A percentile compares a stretch with the other conserved stretches of the same genome.
These are phyloP conservation scores for Capreolus pygargus DNA, from an alignment of 2,113 vertebrate genomes.

Conservation along the genomic window DNA sequence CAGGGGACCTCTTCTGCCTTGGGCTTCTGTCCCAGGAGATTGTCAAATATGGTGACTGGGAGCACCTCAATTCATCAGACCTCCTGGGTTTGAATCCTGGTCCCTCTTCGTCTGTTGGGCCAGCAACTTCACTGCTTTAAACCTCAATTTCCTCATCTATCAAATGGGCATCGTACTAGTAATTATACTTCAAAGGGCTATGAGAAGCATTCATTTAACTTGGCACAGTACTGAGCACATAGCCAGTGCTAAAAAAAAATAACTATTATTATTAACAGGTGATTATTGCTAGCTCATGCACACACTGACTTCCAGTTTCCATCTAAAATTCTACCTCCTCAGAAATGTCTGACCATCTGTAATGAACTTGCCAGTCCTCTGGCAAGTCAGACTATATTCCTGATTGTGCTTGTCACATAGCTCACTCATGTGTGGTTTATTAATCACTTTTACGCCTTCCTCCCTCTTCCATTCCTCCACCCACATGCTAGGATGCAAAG, in stretches of 20 bases:
- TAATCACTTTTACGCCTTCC: not conserved
- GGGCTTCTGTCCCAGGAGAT: not conserved
- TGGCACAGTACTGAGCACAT: not conserved
- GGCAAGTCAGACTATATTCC: not conserved
- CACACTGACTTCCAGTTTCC: not conserved
- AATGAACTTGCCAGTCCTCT: not conserved
- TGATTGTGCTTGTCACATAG: fast-evolving
- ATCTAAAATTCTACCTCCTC: not conserved
- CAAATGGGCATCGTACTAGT: not conserved
- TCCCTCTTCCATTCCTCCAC: not conserved
- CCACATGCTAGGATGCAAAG: too few species aligned
- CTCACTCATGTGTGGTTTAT: not conserved
- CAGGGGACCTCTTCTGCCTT: not conserved
- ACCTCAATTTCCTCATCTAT: not conserved
- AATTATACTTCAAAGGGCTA: not conserved
- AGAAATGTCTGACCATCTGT: not conserved
- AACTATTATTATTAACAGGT: not conserved
- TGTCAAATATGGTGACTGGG: not conserved
- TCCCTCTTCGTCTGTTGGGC: not conserved
- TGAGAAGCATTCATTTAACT: not conserved
- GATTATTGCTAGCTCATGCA: not conserved
- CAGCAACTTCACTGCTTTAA: not conserved
- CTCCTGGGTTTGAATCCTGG: not conserved
- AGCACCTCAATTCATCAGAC: not conserved
- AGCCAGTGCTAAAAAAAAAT: not conserved